phyloP scores from a whole-genome alignment of 2,797 vertebrate genomes.

The Falco cherrug region DNA sequence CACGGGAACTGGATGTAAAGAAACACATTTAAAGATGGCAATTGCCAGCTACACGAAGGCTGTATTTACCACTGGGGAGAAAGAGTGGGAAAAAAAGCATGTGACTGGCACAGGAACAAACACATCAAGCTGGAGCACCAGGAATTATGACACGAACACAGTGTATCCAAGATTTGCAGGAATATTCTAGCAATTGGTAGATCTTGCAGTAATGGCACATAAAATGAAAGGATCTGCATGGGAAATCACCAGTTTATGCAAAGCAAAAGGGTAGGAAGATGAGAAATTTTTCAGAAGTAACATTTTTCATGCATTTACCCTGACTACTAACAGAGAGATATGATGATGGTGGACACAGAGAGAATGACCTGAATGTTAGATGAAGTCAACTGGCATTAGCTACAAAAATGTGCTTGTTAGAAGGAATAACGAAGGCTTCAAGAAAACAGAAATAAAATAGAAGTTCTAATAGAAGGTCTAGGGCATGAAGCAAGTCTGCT shows the following conservation, averaged over 20 bases:
- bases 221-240: neutral
- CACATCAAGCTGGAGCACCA: neutral
- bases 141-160: neutral
- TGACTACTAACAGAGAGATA: neutral
- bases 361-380: neutral
- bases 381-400: neutral
- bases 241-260: neutral
- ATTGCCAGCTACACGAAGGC: neutral
- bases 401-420: neutral
- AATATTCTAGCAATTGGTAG: neutral
- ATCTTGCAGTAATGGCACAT: neutral
- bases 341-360: neutral
- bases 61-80: neutral
- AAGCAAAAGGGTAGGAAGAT: neutral
- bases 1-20: neutral
- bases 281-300: neutral
- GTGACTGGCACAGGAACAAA: neutral
- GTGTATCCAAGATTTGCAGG: neutral
- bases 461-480: conserved; percentile 29
- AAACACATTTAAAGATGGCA: fast-evolving
- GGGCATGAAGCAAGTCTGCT: neutral
- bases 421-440: neutral
- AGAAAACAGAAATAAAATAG: conserved; percentile 14
- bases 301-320: neutral
- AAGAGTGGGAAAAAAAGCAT: neutral